phyloP scores from a whole-genome alignment of 1,140 invertebrate species.

The Pseudachorutes palmiensis region DNA sequence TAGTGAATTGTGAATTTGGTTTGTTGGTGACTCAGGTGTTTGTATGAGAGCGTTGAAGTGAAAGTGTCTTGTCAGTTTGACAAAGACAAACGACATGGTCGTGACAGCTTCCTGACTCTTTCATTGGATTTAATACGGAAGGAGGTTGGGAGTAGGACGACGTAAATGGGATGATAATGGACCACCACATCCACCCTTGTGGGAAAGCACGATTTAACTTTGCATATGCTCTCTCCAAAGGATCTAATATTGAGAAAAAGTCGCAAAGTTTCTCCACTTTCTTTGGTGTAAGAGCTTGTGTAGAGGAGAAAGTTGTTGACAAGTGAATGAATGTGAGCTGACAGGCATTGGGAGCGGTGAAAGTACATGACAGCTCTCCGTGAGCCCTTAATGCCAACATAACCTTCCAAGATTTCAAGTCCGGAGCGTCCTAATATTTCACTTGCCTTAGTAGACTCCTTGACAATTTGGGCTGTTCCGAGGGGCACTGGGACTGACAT shows the following conservation, averaged over 20 bases:
- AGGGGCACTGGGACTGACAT: not conserved
- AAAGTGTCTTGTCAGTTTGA: not conserved
- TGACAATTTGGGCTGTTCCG: not conserved
- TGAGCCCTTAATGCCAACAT: constrained; percentile 15
- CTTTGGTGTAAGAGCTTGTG: not conserved
- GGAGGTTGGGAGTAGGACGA: not conserved
- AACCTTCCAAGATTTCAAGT: constrained; percentile 18
- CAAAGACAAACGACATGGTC: not conserved
- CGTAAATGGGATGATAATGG: not conserved
- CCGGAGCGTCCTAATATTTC: constrained; percentile 24
- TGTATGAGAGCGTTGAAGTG: too few species aligned
- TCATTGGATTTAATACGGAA: not conserved
- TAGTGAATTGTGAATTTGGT: too few species aligned
- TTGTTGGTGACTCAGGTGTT: too few species aligned
- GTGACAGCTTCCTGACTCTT: not conserved
- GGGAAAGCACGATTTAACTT: not conserved
- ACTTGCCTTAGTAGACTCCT: not conserved
- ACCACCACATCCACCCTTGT: not conserved
- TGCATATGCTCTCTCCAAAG: not conserved
- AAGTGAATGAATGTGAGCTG: constrained; percentile 14
- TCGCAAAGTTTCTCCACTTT: not conserved
- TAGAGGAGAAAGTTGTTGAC: constrained; percentile 10
- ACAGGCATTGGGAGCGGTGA: not conserved
- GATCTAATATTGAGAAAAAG: not conserved
- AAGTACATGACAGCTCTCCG: not conserved